These are phyloP conservation scores for Megamerina dolium DNA, from an alignment of 2,888 invertebrate genomes.

Conservation along the genomic window DNA sequence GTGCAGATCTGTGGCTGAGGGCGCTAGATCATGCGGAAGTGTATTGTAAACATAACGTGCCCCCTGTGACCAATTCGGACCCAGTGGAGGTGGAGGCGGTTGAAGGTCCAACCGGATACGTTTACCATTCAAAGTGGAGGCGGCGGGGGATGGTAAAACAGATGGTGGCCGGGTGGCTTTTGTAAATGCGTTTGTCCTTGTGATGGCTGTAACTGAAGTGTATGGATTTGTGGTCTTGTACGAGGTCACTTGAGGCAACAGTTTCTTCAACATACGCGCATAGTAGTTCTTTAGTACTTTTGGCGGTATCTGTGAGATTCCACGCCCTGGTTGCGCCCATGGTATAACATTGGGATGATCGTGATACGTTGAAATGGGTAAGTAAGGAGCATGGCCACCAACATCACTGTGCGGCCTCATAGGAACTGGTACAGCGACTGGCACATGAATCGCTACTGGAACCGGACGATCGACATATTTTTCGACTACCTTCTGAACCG, in stretches of 20 bases:
- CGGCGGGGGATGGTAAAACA: neutral
- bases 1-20: slow-evolving; percentile 31
- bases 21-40: slow-evolving; percentile 34
- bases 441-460: slow-evolving; percentile 48
- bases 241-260: slow-evolving; percentile 30
- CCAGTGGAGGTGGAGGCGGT: slow-evolving; percentile 31
- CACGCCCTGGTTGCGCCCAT: slow-evolving; percentile 1
- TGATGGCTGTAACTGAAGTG: slow-evolving; percentile 8
- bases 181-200: slow-evolving; percentile 3
- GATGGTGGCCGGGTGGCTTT: neutral
- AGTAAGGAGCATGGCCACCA: neutral
- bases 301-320: slow-evolving; percentile 28
- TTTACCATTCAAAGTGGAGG: neutral
- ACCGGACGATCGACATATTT: slow-evolving; percentile 46
- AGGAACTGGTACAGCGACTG: slow-evolving; percentile 55
- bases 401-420: slow-evolving; percentile 13
- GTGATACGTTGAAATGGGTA: neutral
- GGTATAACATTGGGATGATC: slow-evolving; percentile 28
- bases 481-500: slow-evolving; percentile 42
- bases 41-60: slow-evolving; percentile 42
- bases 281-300: slow-evolving; percentile 40
- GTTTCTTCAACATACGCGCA: slow-evolving; percentile 37
- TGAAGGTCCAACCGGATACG: slow-evolving; percentile 38
- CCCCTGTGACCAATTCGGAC: slow-evolving; percentile 34
- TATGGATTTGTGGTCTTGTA: slow-evolving; percentile 16